Conservation (phyloP, 2,888 invertebrate species). For the Lithosia quadra region DNA sequence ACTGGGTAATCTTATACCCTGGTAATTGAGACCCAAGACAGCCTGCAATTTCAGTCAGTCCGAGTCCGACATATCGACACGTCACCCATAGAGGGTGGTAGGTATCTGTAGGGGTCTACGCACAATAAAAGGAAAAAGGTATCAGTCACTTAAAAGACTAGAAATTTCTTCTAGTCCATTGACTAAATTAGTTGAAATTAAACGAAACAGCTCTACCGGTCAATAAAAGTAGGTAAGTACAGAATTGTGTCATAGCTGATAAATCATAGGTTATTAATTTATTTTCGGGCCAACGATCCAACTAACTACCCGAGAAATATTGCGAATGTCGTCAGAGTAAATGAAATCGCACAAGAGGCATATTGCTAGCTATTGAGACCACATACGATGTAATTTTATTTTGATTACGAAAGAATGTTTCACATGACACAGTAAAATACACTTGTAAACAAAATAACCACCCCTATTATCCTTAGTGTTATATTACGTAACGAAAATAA, state of each 20-base stretch:
- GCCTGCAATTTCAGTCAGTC: too few species aligned
- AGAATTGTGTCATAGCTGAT: not conserved
- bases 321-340: not conserved
- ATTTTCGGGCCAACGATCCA: not conserved
- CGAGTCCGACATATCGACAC: too few species aligned
- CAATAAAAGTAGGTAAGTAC: too few species aligned
- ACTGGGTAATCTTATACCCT: too few species aligned
- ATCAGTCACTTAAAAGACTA: too few species aligned
- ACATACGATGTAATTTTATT: conserved; percentile 10
- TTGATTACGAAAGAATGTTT: conserved; percentile 14
- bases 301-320: not conserved
- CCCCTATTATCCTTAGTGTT: conserved; percentile 14
- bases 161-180: too few species aligned
- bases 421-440: conserved; percentile 10
- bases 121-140: too few species aligned
- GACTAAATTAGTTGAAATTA: too few species aligned
- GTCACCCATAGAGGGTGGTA: too few species aligned
- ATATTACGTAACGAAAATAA: conserved; percentile 31
- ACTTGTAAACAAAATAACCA: conserved; percentile 11
- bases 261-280: not conserved
- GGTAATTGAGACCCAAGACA: too few species aligned
- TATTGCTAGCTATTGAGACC: conserved; percentile 9
- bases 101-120: too few species aligned
- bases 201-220: too few species aligned
- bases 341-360: not conserved